A percentile compares a stretch with the other conserved stretches of the same genome.
Evolutionary conservation across 2,113 vertebrate species (phyloP).

Genomic region (Heterotilapia buettikoferi): DNA sequence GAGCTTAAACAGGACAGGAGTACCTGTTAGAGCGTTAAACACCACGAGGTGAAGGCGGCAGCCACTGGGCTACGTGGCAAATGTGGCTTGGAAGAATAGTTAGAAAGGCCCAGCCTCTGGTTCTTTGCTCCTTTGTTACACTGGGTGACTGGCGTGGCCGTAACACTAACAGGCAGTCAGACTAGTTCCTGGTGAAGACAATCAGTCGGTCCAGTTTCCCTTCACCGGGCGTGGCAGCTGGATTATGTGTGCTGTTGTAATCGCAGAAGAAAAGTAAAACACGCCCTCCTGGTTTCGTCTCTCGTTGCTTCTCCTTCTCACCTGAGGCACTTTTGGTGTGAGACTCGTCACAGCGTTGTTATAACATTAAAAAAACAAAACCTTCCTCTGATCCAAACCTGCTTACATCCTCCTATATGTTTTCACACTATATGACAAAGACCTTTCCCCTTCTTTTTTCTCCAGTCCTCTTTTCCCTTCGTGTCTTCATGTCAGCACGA

Average conservation of each 20-base stretch:
- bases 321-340: conserved; percentile 58
- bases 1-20: neutral
- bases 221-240: neutral
- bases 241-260: neutral
- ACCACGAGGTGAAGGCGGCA: neutral
- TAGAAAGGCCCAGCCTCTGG: neutral
- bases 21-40: neutral
- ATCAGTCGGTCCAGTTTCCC: neutral
- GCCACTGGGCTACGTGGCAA: neutral
- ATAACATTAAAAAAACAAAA: neutral
- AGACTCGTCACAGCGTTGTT: conserved; percentile 13
- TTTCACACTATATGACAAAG: neutral
- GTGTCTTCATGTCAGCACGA: neutral
- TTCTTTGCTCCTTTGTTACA: neutral
- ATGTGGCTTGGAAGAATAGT: neutral
- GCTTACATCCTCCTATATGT: neutral
- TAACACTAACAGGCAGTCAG: conserved; percentile 4
- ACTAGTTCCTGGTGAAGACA: neutral
- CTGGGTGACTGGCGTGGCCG: neutral
- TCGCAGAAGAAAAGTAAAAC: neutral
- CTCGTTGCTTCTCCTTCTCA: neutral
- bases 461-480: conserved; percentile 10
- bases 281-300: neutral
- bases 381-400: neutral
- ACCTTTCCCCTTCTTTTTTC: conserved; percentile 14